phyloP scores from a whole-genome alignment of 1,140 invertebrate genomes.

The Drosophila persimilis region DNA sequence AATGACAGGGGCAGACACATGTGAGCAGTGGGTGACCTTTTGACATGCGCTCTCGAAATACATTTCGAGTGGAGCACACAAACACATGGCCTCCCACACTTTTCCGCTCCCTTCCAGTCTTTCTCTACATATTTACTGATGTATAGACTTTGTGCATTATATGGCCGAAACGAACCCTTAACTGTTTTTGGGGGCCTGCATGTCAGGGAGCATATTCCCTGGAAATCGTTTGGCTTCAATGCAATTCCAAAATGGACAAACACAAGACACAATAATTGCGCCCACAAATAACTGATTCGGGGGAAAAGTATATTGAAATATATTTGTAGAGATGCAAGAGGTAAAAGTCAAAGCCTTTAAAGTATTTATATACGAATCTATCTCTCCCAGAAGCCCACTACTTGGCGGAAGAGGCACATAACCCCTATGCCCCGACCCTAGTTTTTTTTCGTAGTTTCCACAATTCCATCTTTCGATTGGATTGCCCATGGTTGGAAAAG shows the following conservation, averaged over 20 bases:
- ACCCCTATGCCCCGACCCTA: no score
- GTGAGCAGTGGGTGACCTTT: conserved; percentile 62
- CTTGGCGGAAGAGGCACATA: no score
- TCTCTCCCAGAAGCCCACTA: no score
- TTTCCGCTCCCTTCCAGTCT: background rate
- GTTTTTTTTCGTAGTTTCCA: no score
- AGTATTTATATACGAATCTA: background rate
- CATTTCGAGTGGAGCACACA: conserved; percentile 70
- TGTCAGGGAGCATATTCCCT: conserved; percentile 21
- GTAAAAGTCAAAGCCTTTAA: background rate
- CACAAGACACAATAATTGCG: conserved; percentile 34
- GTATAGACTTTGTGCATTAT: conserved; percentile 3
- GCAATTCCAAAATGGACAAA: conserved; percentile 36
- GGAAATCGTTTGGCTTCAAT: conserved; percentile 28
- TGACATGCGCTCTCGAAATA: conserved; percentile 80
- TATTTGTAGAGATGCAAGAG: background rate
- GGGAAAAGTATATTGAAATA: background rate
- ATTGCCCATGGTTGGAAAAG: no score
- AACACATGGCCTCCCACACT: conserved; percentile 29
- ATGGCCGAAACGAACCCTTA: conserved; percentile 46
- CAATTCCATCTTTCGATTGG: no score
- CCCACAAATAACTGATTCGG: conserved; percentile 30
- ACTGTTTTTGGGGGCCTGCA: conserved; percentile 41
- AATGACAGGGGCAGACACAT: conserved; percentile 24
- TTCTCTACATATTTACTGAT: conserved; percentile 4